Percentiles rank a stretch among this genome's conserved stretches.
phyloP scores from a whole-genome alignment of 2,888 invertebrate species.

The Agrochola litura region DNA sequence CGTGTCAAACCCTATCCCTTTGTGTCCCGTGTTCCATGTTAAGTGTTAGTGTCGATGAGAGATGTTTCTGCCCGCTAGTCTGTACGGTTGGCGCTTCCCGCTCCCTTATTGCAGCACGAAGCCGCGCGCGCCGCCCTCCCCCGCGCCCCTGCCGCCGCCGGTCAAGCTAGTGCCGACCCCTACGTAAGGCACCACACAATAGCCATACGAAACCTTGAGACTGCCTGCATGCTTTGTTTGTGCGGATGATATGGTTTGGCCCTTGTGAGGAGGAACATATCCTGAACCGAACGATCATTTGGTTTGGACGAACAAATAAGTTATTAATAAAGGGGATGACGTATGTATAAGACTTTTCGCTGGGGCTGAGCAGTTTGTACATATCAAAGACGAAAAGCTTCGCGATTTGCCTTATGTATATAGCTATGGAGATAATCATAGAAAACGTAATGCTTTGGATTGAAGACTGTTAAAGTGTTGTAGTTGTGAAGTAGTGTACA shows the following conservation, averaged over 20 bases:
- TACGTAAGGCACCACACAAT: conserved; percentile 90
- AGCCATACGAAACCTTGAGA: conserved; percentile 75
- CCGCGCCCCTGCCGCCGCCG: conserved; percentile 94
- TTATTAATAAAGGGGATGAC: conserved; percentile 58
- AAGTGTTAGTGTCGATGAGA: conserved; percentile 90
- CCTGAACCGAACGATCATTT: conserved; percentile 56
- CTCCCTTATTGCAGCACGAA: conserved; percentile 98
- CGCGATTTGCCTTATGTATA: conserved; percentile 77
- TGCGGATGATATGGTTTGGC: conserved; percentile 82
- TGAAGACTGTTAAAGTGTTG: conserved; percentile 61
- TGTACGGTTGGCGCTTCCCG: conserved; percentile 99
- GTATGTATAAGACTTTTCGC: conserved; percentile 72
- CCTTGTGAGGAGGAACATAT: conserved; percentile 72
- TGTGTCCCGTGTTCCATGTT: conserved; percentile 69
- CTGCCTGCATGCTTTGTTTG: conserved; percentile 89
- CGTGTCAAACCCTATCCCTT: conserved; percentile 64
- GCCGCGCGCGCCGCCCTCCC: conserved; percentile 95
- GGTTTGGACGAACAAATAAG: conserved; percentile 58
- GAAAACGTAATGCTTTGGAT: conserved; percentile 64
- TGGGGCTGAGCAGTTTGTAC: conserved; percentile 81
- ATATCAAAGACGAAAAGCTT: conserved; percentile 77
- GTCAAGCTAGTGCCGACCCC: conserved; percentile 94
- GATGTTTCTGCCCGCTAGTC: conserved; percentile 93
- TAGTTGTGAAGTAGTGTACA: conserved; percentile 70
- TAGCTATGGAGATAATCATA: conserved; percentile 68